Percentiles rank a stretch among this genome's conserved stretches.
Evolutionary conservation across 2,797 vertebrate genomes (phyloP).

Genomic region (Malacoctenus gilli): DNA sequence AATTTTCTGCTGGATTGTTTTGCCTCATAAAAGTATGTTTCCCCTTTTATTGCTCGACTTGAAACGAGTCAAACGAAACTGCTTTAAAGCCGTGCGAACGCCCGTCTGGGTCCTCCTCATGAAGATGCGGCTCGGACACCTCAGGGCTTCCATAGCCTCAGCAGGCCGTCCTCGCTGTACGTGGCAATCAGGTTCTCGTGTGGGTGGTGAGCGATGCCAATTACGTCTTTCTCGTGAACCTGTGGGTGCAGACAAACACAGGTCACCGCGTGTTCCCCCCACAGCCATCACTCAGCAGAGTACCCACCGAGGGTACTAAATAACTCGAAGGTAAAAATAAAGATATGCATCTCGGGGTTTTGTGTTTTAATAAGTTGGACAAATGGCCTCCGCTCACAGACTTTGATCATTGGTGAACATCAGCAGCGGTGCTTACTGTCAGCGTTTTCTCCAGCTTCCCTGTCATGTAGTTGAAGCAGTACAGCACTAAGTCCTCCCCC

Average conservation of each 20-base stretch:
- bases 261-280: slow-evolving; percentile 24
- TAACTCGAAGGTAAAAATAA: not conserved
- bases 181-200: slow-evolving; percentile 95
- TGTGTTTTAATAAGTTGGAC: not conserved
- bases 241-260: slow-evolving; percentile 64
- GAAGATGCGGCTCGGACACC: not conserved
- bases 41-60: too few species aligned
- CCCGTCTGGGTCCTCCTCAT: slow-evolving; percentile 33
- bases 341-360: not conserved
- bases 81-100: slow-evolving; percentile 10
- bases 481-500: slow-evolving; percentile 95
- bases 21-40: too few species aligned
- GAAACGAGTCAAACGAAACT: slow-evolving; percentile 1
- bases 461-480: slow-evolving; percentile 94
- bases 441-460: slow-evolving; percentile 96
- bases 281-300: not conserved
- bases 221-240: slow-evolving; percentile 98
- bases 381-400: slow-evolving; percentile 4
- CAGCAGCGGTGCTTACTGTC: slow-evolving; percentile 84
- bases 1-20: too few species aligned
- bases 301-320: slow-evolving; percentile 7
- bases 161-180: slow-evolving; percentile 95
- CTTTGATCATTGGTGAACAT: slow-evolving; percentile 18
- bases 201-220: slow-evolving; percentile 97
- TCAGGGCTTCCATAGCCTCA: slow-evolving; percentile 96